Conservation (phyloP, 2,113 vertebrate genomes). For the Myotis davidii region DNA sequence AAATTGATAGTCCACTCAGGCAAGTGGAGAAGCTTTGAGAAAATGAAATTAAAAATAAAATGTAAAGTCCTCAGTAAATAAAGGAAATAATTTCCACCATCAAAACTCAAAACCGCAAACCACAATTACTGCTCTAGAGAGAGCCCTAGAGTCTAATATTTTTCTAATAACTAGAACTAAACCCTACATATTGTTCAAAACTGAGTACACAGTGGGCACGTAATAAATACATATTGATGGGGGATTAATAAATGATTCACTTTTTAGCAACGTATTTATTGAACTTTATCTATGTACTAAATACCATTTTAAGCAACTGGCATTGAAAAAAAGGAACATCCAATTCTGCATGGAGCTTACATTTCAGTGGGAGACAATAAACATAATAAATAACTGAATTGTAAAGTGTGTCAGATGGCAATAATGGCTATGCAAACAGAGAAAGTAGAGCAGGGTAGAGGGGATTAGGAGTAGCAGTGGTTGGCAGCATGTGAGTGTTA, state of each 20-base stretch:
- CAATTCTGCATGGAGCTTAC: background rate
- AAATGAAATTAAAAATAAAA: conserved; percentile 21
- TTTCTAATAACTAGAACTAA: background rate
- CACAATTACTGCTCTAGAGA: background rate
- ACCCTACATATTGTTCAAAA: background rate
- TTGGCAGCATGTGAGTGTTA: background rate
- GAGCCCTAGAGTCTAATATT: background rate
- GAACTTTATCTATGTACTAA: background rate
- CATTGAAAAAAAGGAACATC: background rate
- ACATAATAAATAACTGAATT: background rate
- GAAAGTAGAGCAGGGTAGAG: background rate
- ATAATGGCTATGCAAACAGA: background rate
- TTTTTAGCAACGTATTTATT: background rate
- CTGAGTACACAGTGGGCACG: background rate
- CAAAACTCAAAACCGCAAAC: conserved; percentile 16
- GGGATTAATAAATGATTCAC: background rate
- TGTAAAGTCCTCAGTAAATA: background rate
- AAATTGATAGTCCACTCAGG: background rate
- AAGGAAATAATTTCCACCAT: background rate
- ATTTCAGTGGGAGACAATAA: background rate
- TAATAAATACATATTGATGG: background rate
- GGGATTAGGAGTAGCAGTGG: no score
- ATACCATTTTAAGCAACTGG: background rate
- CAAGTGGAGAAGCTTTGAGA: background rate
- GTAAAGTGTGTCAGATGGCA: background rate